These are phyloP conservation scores for Dascillus cervinus DNA, from an alignment of 2,888 invertebrate genomes.

Conservation along the genomic window DNA sequence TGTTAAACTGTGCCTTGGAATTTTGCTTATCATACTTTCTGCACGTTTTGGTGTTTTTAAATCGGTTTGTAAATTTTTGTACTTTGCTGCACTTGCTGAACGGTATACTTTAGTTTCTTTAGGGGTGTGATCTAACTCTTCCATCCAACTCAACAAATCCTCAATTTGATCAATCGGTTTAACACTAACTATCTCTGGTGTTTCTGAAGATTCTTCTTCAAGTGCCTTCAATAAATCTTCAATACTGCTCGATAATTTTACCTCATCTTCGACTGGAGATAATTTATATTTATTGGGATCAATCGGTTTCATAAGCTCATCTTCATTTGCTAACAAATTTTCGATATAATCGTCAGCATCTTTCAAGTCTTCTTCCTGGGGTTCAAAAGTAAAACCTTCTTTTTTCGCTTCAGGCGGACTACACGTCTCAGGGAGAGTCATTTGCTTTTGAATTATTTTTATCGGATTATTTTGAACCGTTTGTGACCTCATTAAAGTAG, in stretches of 20 bases:
- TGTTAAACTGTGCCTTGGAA: slow-evolving; percentile 37
- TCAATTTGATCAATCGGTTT: slow-evolving; percentile 36
- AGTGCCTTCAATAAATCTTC: slow-evolving; percentile 40
- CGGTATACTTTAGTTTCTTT: slow-evolving; percentile 30
- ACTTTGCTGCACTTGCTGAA: slow-evolving; percentile 37
- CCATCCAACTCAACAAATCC: slow-evolving; percentile 40
- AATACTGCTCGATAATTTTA: slow-evolving; percentile 36
- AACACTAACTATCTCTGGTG: slow-evolving; percentile 12
- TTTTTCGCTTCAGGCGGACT: slow-evolving; percentile 7
- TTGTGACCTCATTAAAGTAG: slow-evolving; percentile 20
- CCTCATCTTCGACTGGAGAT: slow-evolving; percentile 22
- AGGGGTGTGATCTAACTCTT: slow-evolving; percentile 36
- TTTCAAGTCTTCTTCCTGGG: slow-evolving; percentile 36
- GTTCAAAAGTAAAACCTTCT: slow-evolving; percentile 39
- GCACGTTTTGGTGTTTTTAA: slow-evolving; percentile 32
- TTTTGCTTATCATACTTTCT: slow-evolving; percentile 33
- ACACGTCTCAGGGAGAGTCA: slow-evolving; percentile 30
- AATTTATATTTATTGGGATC: slow-evolving; percentile 26
- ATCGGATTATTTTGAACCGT: slow-evolving; percentile 14
- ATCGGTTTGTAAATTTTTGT: slow-evolving; percentile 36
- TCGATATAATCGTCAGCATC: slow-evolving; percentile 40
- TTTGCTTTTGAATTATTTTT: slow-evolving; percentile 22
- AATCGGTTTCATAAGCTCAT: slow-evolving; percentile 38
- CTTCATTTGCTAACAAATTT: slow-evolving; percentile 36
- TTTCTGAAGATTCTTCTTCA: slow-evolving; percentile 32